Conservation (phyloP, 2,113 vertebrate species). For the Spheniscus mendiculus region DNA sequence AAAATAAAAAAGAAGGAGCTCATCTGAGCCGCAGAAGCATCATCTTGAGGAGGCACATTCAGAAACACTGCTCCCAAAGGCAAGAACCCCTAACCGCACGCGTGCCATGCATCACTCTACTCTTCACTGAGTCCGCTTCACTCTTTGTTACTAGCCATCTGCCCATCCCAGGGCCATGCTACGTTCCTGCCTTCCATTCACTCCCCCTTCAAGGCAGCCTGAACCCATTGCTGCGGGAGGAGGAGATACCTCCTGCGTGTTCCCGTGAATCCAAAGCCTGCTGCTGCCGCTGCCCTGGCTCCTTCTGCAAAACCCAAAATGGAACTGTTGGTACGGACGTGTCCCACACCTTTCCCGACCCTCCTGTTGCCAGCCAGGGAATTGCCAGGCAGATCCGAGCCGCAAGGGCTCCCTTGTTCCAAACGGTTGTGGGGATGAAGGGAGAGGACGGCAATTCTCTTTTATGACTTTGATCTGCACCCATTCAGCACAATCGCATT, state of each 20-base stretch:
- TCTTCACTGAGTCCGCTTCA: neutral
- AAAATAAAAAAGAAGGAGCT: neutral
- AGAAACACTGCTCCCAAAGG: neutral
- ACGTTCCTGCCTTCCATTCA: neutral
- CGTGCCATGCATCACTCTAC: accelerated
- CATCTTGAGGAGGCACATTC: neutral
- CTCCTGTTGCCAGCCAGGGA: neutral
- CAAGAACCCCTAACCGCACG: neutral
- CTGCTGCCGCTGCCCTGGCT: neutral
- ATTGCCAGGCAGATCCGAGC: neutral
- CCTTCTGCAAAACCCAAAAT: neutral
- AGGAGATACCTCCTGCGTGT: neutral
- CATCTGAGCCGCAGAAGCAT: neutral
- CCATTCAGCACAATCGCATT: neutral
- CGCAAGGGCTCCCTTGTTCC: neutral
- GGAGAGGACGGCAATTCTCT: neutral
- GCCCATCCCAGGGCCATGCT: accelerated
- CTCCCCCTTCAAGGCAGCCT: neutral
- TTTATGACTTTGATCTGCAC: neutral
- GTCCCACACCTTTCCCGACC: neutral
- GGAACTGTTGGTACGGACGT: accelerated
- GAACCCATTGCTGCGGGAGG: neutral
- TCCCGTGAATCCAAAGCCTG: neutral
- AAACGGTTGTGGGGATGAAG: neutral
- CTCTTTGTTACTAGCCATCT: too few species aligned